These are phyloP conservation scores for Chlamydotis undulata DNA, from an alignment of 2,113 vertebrate species.

Conservation along the genomic window DNA sequence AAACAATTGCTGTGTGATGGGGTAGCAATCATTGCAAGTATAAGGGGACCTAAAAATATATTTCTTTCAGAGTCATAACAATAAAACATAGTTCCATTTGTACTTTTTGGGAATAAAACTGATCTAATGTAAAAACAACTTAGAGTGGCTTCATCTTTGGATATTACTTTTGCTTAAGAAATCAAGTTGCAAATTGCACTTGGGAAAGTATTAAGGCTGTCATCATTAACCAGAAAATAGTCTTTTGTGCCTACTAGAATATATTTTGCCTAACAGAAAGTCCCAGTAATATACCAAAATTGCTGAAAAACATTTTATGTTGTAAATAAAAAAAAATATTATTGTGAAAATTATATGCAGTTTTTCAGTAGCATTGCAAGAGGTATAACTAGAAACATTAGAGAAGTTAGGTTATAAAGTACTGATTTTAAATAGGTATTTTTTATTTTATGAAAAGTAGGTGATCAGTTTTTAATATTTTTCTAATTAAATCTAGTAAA, in stretches of 20 bases:
- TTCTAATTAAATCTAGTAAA: background rate
- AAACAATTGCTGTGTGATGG: constrained; percentile 60
- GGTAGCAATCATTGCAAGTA: constrained; percentile 32
- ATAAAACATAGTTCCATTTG: constrained; percentile 33
- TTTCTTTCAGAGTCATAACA: constrained; percentile 61
- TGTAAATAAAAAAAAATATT: constrained; percentile 29
- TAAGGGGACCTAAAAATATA: constrained; percentile 33
- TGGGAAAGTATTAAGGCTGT: constrained; percentile 35
- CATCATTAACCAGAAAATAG: constrained; percentile 51
- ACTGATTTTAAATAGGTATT: constrained; percentile 4
- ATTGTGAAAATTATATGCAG: background rate
- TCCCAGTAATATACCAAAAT: background rate
- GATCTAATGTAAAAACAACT: constrained; percentile 47
- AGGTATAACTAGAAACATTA: background rate
- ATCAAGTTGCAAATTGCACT: constrained; percentile 38
- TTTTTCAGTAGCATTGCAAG: background rate
- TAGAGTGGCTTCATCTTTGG: constrained; percentile 32
- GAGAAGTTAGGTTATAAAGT: background rate
- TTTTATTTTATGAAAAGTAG: background rate
- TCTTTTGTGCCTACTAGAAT: constrained; percentile 46
- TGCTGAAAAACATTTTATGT: constrained; percentile 6
- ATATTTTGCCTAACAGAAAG: constrained; percentile 29
- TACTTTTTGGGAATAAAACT: constrained; percentile 57
- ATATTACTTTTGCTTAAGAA: constrained; percentile 66
- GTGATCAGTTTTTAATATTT: background rate